A percentile compares a stretch with the other conserved stretches of the same genome.
Evolutionary conservation across 35 echinoderm and acorn worm genomes (phyloP).

Genomic region (Eucidaris tribuloides): DNA sequence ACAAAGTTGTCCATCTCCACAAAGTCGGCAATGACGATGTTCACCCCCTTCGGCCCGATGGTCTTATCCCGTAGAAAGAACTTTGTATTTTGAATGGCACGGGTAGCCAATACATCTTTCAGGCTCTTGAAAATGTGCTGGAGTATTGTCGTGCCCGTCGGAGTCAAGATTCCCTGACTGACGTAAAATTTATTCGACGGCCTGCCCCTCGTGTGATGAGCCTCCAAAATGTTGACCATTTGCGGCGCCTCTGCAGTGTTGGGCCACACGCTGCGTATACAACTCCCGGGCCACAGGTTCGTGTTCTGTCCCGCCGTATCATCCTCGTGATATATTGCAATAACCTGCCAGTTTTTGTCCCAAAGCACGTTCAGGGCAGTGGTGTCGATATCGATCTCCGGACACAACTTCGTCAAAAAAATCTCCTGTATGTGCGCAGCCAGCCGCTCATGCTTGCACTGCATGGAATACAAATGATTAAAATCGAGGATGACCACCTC

Average conservation of each 20-base stretch:
- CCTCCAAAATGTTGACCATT: conserved; percentile 73
- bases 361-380: conserved; percentile 60
- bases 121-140: conserved; percentile 45
- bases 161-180: conserved; percentile 70
- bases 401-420: conserved; percentile 50
- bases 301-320: neutral
- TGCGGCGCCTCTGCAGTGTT: conserved; percentile 69
- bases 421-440: neutral
- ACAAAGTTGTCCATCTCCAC: conserved; percentile 68
- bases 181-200: conserved; percentile 57
- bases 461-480: conserved; percentile 71
- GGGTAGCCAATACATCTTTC: conserved; percentile 37
- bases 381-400: conserved; percentile 33
- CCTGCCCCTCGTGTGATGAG: conserved; percentile 61
- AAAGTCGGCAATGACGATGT: conserved; percentile 87
- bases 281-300: conserved; percentile 19
- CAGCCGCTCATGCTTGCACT: conserved; percentile 28
- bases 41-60: conserved; percentile 50
- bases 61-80: conserved; percentile 66
- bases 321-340: conserved; percentile 59
- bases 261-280: conserved; percentile 65
- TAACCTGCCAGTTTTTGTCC: conserved; percentile 52
- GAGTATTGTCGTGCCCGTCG: conserved; percentile 73
- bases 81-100: conserved; percentile 55
- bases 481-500: conserved; percentile 77